Evolutionary conservation across 2,113 vertebrate genomes (phyloP).

Genomic region (Oryzias melastigma): DNA sequence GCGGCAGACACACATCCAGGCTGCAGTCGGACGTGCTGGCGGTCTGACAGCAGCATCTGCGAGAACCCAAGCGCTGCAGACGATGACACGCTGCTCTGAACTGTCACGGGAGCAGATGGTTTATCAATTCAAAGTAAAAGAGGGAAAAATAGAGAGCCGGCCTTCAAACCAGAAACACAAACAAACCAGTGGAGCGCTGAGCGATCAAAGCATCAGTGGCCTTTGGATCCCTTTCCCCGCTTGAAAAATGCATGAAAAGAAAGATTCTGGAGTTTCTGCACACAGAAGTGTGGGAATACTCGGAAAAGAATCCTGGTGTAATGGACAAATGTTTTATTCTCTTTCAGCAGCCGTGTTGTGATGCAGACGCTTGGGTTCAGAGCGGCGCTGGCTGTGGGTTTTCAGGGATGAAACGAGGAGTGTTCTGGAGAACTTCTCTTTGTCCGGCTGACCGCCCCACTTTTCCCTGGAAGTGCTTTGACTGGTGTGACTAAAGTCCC

Average conservation of each 20-base stretch:
- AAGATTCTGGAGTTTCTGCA: conserved; percentile 22
- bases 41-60: conserved; percentile 62
- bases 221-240: conserved; percentile 36
- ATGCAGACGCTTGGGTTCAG: conserved; percentile 3
- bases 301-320: conserved; percentile 14
- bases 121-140: conserved; percentile 46
- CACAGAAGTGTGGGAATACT: conserved; percentile 19
- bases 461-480: conserved; percentile 34
- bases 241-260: conserved; percentile 47
- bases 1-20: background rate
- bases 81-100: conserved; percentile 47
- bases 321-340: conserved; percentile 56
- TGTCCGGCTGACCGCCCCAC: too few species aligned
- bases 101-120: conserved; percentile 64
- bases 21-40: conserved; percentile 37
- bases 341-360: conserved; percentile 43
- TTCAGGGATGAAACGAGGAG: too few species aligned
- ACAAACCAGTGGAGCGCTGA: conserved; percentile 21
- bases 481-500: conserved; percentile 41
- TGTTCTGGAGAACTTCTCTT: too few species aligned
- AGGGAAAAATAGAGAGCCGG: conserved; percentile 12
- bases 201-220: conserved; percentile 33
- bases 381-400: too few species aligned
- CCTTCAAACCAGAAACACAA: conserved; percentile 25
- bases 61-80: conserved; percentile 12